These are phyloP conservation scores for Siphonodentalium dalli DNA, from an alignment of 2,888 invertebrate genomes.

Conservation along the genomic window DNA sequence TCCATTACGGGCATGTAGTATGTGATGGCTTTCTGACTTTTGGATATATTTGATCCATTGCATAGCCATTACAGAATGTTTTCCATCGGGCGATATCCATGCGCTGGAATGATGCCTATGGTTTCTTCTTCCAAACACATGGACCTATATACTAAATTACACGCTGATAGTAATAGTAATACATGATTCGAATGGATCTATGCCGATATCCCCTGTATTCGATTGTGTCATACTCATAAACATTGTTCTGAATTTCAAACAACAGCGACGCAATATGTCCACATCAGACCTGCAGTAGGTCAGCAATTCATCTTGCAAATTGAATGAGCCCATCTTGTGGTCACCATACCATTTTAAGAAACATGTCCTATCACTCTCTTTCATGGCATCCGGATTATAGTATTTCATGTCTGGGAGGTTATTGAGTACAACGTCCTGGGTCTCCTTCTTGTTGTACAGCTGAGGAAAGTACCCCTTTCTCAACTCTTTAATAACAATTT, in stretches of 20 bases:
- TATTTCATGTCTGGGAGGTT: constrained; percentile 12
- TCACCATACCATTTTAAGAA: constrained; percentile 14
- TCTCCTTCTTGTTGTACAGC: constrained; percentile 16
- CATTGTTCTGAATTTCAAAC: constrained; percentile 19
- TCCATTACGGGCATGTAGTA: constrained; percentile 1
- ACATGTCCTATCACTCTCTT: no score
- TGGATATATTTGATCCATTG: not conserved
- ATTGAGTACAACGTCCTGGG: constrained; percentile 5
- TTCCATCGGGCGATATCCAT: not conserved
- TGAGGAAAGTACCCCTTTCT: constrained; percentile 20
- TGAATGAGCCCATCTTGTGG: constrained; percentile 8
- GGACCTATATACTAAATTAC: constrained; percentile 19
- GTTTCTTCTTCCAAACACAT: constrained; percentile 17
- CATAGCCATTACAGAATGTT: not conserved
- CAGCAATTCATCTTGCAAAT: constrained; percentile 24
- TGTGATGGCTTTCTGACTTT: not conserved
- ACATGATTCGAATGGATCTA: constrained; percentile 22
- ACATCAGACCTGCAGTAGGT: constrained; percentile 28
- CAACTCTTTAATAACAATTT: constrained; percentile 7
- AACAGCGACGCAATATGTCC: constrained; percentile 19
- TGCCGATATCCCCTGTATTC: constrained; percentile 7
- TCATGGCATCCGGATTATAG: constrained; percentile 21
- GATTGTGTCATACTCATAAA: constrained; percentile 15
- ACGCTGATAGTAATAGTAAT: constrained; percentile 25
- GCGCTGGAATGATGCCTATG: constrained; percentile 29